phyloP scores from a whole-genome alignment of 2,113 vertebrate genomes.

The Melanostigma gelatinosum region DNA sequence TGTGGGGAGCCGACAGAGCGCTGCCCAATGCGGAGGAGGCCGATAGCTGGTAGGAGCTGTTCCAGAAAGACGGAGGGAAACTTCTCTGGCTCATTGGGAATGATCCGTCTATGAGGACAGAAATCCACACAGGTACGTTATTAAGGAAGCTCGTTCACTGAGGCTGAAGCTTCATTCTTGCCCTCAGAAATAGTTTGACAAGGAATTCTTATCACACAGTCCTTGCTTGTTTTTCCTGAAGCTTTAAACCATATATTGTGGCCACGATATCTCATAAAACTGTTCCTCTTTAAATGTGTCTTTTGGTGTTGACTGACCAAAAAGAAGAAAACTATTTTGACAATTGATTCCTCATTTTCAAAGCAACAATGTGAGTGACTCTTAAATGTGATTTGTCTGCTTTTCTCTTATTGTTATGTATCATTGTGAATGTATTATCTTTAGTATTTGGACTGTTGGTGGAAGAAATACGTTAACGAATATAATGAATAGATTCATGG shows the following conservation, averaged over 20 bases:
- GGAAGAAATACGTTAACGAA: neutral
- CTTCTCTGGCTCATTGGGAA: slow-evolving; percentile 97
- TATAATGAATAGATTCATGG: neutral
- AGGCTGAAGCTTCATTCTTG: neutral
- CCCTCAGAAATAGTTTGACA: neutral
- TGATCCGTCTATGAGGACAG: slow-evolving; percentile 84
- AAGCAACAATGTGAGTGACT: neutral
- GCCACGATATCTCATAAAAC: neutral
- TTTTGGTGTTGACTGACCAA: neutral
- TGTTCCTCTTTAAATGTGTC: neutral
- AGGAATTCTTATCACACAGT: neutral
- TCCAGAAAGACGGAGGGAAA: slow-evolving; percentile 98
- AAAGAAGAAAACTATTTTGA: neutral
- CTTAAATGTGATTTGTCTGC: neutral
- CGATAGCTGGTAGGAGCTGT: slow-evolving; percentile 93
- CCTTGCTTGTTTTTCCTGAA: neutral
- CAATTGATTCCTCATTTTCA: neutral
- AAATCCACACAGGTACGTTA: neutral
- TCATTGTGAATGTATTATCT: neutral
- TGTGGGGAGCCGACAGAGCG: slow-evolving; percentile 85
- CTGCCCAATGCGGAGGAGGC: slow-evolving; percentile 85
- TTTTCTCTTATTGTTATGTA: neutral
- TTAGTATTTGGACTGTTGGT: neutral
- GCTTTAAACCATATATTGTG: neutral
- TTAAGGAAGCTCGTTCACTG: neutral